Percentiles rank a stretch among this genome's conserved stretches.
These are phyloP conservation scores for Temnothorax ravouxi DNA, from an alignment of 2,888 invertebrate species.

Conservation along the genomic window DNA sequence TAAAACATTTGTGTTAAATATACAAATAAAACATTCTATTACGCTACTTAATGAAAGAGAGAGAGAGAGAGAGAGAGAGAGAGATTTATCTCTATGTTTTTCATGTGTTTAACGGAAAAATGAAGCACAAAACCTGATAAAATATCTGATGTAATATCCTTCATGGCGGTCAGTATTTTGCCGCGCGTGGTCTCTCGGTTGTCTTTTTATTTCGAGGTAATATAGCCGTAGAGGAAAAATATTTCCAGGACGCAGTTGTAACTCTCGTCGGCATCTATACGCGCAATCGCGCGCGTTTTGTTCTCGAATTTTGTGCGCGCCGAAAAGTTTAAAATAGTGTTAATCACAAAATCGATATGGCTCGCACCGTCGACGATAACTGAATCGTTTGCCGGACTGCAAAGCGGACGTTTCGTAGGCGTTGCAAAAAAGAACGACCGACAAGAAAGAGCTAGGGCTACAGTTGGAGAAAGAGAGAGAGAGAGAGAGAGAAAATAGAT, in stretches of 20 bases:
- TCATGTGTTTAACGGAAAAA: background rate
- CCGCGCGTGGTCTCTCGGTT: background rate
- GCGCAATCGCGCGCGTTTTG: slow-evolving; percentile 1
- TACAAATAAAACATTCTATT: background rate
- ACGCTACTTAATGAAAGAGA: background rate
- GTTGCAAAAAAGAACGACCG: background rate
- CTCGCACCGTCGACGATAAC: background rate
- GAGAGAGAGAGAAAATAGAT: background rate
- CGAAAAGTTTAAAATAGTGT: slow-evolving; percentile 32
- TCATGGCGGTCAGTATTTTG: background rate
- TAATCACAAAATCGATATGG: slow-evolving; percentile 22
- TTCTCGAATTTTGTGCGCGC: slow-evolving; percentile 5
- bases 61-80: background rate
- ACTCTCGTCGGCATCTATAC: background rate
- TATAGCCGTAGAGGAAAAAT: slow-evolving; percentile 12
- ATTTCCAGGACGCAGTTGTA: background rate
- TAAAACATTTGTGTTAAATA: background rate
- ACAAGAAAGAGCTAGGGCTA: background rate
- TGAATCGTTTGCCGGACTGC: slow-evolving; percentile 16
- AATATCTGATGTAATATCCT: background rate
- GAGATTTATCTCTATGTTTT: slow-evolving; percentile 4
- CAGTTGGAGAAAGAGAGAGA: background rate
- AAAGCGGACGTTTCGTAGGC: background rate
- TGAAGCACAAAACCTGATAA: background rate
- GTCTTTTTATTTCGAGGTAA: background rate